Evolutionary conservation across 2,113 vertebrate species (phyloP).

Genomic region (Physeter macrocephalus): DNA sequence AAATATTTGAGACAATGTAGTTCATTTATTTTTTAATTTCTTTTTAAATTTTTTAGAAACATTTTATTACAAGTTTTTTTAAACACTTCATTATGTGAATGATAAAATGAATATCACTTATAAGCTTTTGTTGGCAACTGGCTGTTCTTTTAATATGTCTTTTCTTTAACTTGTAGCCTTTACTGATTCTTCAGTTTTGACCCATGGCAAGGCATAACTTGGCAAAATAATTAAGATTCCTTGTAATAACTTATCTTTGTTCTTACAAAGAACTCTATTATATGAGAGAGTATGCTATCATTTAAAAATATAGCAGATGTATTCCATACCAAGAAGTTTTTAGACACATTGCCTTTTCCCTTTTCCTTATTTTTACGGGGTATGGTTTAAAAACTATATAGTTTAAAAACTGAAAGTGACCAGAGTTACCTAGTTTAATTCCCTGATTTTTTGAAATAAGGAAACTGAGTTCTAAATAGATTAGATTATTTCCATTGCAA

Average conservation of each 20-base stretch:
- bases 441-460: not conserved
- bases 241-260: not conserved
- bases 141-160: not conserved
- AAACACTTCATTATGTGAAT: not conserved
- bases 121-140: not conserved
- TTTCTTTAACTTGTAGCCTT: not conserved
- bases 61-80: not conserved
- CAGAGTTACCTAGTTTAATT: not conserved
- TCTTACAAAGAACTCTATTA: not conserved
- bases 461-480: not conserved
- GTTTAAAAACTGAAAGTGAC: not conserved
- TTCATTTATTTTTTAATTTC: not conserved
- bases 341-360: not conserved
- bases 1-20: not conserved
- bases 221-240: not conserved
- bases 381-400: not conserved
- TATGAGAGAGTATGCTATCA: not conserved
- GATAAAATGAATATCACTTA: not conserved
- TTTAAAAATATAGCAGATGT: not conserved
- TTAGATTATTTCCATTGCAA: not conserved
- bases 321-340: not conserved
- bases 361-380: not conserved
- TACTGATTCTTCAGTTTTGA: not conserved
- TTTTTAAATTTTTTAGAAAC: not conserved
- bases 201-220: not conserved